Percentiles rank a stretch among this genome's conserved stretches.
Evolutionary conservation across 2,797 vertebrate genomes (phyloP).

Genomic region (Eupleurogrammus muticus): DNA sequence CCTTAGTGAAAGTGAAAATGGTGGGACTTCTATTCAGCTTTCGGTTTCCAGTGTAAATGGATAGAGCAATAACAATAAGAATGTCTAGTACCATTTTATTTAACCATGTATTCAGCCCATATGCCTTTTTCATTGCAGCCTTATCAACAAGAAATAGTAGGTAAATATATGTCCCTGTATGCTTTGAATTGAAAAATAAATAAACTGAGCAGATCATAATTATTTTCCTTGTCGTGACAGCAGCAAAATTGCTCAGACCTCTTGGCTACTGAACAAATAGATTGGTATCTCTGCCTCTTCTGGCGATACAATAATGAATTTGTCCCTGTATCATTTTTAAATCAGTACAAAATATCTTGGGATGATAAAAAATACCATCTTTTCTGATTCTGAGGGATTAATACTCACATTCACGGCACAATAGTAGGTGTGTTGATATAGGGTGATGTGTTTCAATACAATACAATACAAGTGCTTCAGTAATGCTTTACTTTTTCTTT

Average conservation of each 20-base stretch:
- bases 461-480: background rate
- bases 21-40: constrained; percentile 17
- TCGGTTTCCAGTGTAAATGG: constrained; percentile 31
- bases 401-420: background rate
- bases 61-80: constrained; percentile 28
- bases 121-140: too few species aligned
- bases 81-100: constrained; percentile 19
- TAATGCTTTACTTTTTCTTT: too few species aligned
- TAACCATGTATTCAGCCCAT: too few species aligned
- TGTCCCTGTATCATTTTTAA: constrained; percentile 4
- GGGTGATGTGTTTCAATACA: background rate
- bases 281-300: background rate
- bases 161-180: too few species aligned
- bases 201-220: too few species aligned
- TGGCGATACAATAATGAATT: background rate
- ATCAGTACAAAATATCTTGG: background rate
- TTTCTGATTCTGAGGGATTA: background rate
- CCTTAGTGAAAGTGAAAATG: constrained; percentile 20
- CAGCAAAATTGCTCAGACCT: constrained; percentile 5
- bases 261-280: constrained; percentile 2
- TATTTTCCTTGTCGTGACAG: background rate
- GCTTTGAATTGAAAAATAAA: too few species aligned
- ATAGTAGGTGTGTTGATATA: background rate
- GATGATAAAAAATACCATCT: background rate
- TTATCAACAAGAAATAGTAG: too few species aligned